phyloP scores from a whole-genome alignment of 2,888 invertebrate species.

The Luperina nickerlii region DNA sequence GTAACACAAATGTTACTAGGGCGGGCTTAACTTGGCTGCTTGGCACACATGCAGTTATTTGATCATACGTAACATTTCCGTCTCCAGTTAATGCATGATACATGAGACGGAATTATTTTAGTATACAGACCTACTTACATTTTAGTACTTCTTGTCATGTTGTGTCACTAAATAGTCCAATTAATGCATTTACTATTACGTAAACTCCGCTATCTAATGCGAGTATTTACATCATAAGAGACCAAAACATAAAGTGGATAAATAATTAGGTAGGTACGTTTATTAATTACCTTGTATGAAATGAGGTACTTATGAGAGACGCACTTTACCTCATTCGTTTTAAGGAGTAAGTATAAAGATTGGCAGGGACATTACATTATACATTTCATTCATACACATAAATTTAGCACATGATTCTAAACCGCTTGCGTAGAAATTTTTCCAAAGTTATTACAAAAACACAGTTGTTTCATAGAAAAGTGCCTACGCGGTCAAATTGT shows the following conservation, averaged over 20 bases:
- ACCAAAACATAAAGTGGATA: not conserved
- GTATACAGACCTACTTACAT: not conserved
- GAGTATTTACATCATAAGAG: not conserved
- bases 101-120: not conserved
- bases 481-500: not conserved
- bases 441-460: too few relatives aligned
- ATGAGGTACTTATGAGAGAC: too few relatives aligned
- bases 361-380: too few relatives aligned
- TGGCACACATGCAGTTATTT: conserved; percentile 13
- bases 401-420: too few relatives aligned
- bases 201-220: not conserved
- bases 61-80: not conserved
- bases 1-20: not conserved
- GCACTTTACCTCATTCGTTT: not conserved
- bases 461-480: too few relatives aligned
- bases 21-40: not conserved
- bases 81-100: not conserved
- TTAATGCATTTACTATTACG: not conserved
- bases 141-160: not conserved
- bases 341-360: too few relatives aligned
- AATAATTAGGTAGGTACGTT: not conserved
- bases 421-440: too few relatives aligned
- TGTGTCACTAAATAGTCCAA: conserved; percentile 3
- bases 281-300: not conserved
- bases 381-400: too few relatives aligned